phyloP scores from a whole-genome alignment of 1,140 invertebrate genomes.

The Cydia strobilella region DNA sequence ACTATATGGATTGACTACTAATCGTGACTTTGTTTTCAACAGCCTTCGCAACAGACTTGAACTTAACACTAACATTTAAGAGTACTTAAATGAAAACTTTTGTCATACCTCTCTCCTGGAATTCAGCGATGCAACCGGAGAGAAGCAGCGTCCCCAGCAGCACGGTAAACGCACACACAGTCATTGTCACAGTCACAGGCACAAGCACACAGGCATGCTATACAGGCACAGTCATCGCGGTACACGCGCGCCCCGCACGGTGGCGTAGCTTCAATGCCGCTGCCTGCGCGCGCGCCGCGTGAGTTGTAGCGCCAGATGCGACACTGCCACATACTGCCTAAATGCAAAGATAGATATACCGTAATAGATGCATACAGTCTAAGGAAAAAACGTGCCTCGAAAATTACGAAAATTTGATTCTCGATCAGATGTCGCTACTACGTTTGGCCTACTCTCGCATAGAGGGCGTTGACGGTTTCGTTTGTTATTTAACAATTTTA shows the following conservation, averaged over 20 bases:
- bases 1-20: not conserved
- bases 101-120: constrained; percentile 68
- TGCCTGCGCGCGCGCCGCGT: constrained; percentile 34
- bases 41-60: constrained; percentile 7
- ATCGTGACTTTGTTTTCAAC: constrained; percentile 7
- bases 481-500: too few species aligned
- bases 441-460: too few species aligned
- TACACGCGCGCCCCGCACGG: constrained; percentile 50
- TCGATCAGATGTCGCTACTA: too few species aligned
- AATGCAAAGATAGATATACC: too few species aligned
- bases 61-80: constrained; percentile 4
- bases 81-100: constrained; percentile 26
- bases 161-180: constrained; percentile 50
- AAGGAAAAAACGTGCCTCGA: too few species aligned
- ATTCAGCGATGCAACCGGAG: constrained; percentile 49
- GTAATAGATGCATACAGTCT: too few species aligned
- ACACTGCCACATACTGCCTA: constrained; percentile 4
- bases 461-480: too few species aligned
- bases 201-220: constrained; percentile 61
- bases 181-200: constrained; percentile 55
- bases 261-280: constrained; percentile 58
- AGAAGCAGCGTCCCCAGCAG: constrained; percentile 38
- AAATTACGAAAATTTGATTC: too few species aligned
- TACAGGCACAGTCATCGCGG: constrained; percentile 38
- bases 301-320: not conserved